Base-by-base conservation (phyloP, 2,888 invertebrate genomes). In the Hydriomena furcata region DNA sequence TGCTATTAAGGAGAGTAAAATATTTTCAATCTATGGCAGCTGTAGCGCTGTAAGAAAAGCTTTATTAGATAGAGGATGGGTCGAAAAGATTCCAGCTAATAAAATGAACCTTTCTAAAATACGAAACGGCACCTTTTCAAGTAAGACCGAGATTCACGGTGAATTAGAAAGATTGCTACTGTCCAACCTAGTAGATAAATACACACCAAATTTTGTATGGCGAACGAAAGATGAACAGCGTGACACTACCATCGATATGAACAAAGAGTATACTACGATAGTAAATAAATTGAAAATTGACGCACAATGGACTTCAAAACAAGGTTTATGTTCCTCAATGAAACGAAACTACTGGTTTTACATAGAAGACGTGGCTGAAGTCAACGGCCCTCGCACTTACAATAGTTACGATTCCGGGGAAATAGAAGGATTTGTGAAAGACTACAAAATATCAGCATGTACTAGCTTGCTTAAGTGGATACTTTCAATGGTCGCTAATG, bases 401-500 rank as follows among this genome's bases (percentile, higher is more conserved):
- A 91, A 92, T 61, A 89, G 93, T 38, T 87, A 82, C 34, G 91
- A 93, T 60, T 73, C 73, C 7, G 91, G 91, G 12, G 94, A 93
- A 61, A 76, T 91, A 31, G 89, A 91, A 43, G 91, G 89, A 13
- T 94, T 95, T 69, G 74, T 92, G 45, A 92, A 92, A 60, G 97
- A 97, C 75, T 98, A 93, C 73, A 93, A 94, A 70, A 85, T 94
- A 42, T 96, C 96, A 1, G 95, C 96, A 1, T 95, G 96, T 59
- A 93, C 94, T 38, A 94, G 94, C 57, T 82, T 97, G 43, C 77
- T 97, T 27, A 94, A 94, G 69, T 95, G 86, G 89, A 63, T 81
- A 48, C 68, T 85, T 12, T 80, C 79, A 21, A 86, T 83, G 84
- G 74, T 79, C 1, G 75, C 81, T 13, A 77, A 83, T 55, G 73